Evolutionary conservation across 2,888 invertebrate genomes (phyloP).

Genomic region (Anarsia innoxiella): DNA sequence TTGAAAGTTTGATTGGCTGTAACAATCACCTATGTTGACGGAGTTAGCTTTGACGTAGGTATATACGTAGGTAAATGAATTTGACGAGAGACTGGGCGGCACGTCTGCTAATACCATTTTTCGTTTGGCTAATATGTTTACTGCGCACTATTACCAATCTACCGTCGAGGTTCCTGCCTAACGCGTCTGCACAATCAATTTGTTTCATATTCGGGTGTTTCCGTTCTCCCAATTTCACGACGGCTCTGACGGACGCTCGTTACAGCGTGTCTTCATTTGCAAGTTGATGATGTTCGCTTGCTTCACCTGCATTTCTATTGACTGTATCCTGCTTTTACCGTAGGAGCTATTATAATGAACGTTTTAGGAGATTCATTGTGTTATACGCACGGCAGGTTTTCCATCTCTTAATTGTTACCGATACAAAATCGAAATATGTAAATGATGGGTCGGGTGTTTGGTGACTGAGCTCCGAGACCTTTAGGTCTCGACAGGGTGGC

Average conservation of each 20-base stretch:
- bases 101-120: conserved; percentile 70
- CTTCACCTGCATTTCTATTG: conserved; percentile 36
- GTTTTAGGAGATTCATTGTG: too few relatives aligned
- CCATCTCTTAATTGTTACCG: conserved; percentile 54
- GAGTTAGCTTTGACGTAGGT: conserved; percentile 64
- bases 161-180: conserved; percentile 51
- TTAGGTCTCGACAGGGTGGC: conserved; percentile 39
- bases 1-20: conserved; percentile 61
- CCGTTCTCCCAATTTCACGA: conserved; percentile 60
- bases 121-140: conserved; percentile 74
- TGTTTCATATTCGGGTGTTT: conserved; percentile 67
- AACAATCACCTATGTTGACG: conserved; percentile 65
- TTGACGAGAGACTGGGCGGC: conserved; percentile 49
- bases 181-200: conserved; percentile 68
- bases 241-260: conserved; percentile 44
- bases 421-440: conserved; percentile 68
- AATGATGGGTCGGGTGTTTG: conserved; percentile 50
- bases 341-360: too few relatives aligned
- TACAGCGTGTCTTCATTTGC: conserved; percentile 58
- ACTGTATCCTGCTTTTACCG: too few relatives aligned
- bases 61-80: too few relatives aligned
- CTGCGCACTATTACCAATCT: conserved; percentile 73
- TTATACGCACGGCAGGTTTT: conserved; percentile 39
- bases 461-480: conserved; percentile 32
- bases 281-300: conserved; percentile 50